These are phyloP conservation scores for Leptinotarsa lineolata DNA, from an alignment of 1,140 invertebrate species.

Conservation along the genomic window DNA sequence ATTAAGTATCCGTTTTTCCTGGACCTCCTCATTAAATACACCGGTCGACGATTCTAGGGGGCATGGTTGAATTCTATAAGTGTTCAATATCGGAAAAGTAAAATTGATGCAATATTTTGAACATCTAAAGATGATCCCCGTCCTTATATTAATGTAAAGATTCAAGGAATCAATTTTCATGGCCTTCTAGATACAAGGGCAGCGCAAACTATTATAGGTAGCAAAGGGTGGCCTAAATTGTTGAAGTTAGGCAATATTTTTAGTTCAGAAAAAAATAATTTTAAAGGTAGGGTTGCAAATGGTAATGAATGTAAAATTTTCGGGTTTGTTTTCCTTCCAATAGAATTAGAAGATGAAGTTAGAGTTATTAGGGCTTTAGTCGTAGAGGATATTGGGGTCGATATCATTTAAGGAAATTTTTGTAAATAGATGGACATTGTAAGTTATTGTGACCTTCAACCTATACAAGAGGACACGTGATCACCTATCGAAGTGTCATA, in stretches of 20 bases:
- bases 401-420: slow-evolving; percentile 31
- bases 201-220: slow-evolving; percentile 18
- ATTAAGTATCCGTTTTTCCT: background rate
- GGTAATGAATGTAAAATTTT: background rate
- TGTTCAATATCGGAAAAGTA: background rate
- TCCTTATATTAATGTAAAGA: slow-evolving; percentile 17
- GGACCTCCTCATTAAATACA: background rate
- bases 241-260: background rate
- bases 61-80: slow-evolving; percentile 18
- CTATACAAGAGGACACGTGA: too few species aligned
- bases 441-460: too few species aligned
- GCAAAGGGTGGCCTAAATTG: background rate
- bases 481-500: too few species aligned
- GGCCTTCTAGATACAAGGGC: slow-evolving; percentile 25
- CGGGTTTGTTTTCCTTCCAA: slow-evolving; percentile 2
- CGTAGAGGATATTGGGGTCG: slow-evolving; percentile 10
- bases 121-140: slow-evolving; percentile 10
- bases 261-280: slow-evolving; percentile 7
- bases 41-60: background rate
- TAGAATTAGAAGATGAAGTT: slow-evolving; percentile 10
- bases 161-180: slow-evolving; percentile 17
- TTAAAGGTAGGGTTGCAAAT: background rate
- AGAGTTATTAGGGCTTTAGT: slow-evolving; percentile 22
- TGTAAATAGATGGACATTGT: slow-evolving; percentile 24
- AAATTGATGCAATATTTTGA: slow-evolving; percentile 11